These are phyloP conservation scores for Mizuhopecten yessoensis DNA, from an alignment of 1,140 invertebrate genomes.

Conservation along the genomic window DNA sequence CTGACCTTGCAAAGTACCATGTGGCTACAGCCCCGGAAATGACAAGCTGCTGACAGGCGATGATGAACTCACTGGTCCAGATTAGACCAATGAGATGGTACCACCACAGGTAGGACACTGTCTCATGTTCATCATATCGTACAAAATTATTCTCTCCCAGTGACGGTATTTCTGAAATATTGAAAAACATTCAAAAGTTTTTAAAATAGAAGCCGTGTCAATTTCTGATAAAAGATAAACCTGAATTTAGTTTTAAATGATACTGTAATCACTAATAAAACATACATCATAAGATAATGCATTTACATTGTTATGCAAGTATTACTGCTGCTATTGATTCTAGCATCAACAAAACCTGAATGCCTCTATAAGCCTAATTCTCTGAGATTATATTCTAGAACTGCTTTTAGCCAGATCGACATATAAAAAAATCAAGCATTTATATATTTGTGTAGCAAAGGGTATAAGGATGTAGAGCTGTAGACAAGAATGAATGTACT, in stretches of 20 bases:
- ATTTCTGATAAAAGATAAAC: background rate
- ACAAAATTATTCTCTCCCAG: constrained; percentile 87
- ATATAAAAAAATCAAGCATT: too few relatives aligned
- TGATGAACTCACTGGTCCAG: constrained; percentile 95
- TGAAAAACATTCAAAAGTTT: background rate
- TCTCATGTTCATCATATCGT: constrained; percentile 87
- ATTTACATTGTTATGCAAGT: too few relatives aligned
- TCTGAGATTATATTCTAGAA: too few relatives aligned
- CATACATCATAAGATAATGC: too few relatives aligned
- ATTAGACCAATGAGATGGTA: constrained; percentile 93
- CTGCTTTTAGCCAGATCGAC: too few relatives aligned
- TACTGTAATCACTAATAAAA: background rate
- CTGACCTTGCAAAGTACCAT: constrained; percentile 93
- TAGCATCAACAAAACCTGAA: too few relatives aligned
- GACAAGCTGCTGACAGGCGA: constrained; percentile 95
- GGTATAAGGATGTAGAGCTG: too few relatives aligned
- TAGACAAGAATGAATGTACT: too few relatives aligned
- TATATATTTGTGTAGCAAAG: too few relatives aligned
- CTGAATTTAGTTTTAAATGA: background rate
- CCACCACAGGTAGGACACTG: constrained; percentile 93
- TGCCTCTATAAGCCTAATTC: too few relatives aligned
- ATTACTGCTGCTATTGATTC: too few relatives aligned
- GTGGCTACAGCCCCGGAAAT: constrained; percentile 93
- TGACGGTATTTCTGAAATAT: constrained; percentile 72
- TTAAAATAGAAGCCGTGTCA: background rate